These are phyloP conservation scores for Pseudocheirus occidentalis DNA, from an alignment of 2,797 vertebrate species.

Conservation along the genomic window DNA sequence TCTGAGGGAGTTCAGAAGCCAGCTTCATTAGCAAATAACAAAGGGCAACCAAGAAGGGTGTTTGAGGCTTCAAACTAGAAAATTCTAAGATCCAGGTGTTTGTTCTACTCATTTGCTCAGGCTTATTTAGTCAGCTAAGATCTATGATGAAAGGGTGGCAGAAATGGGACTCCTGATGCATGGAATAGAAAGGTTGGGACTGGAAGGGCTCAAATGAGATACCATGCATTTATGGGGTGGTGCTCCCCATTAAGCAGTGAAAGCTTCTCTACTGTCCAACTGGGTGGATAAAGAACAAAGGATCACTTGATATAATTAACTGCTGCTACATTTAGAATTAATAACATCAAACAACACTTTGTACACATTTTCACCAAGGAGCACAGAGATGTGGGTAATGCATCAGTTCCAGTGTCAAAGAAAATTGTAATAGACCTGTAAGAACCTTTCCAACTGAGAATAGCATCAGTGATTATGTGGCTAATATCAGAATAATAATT, in stretches of 20 bases:
- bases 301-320: not conserved
- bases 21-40: conserved; percentile 65
- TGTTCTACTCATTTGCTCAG: conserved; percentile 54
- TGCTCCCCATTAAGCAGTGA: not conserved
- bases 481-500: not conserved
- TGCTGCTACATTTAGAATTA: not conserved
- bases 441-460: not conserved
- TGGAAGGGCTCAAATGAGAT: not conserved
- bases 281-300: conserved; percentile 11
- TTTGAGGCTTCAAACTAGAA: conserved; percentile 39
- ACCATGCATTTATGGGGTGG: not conserved
- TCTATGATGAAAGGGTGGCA: conserved; percentile 17
- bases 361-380: not conserved
- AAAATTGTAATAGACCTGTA: not conserved
- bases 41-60: conserved; percentile 47
- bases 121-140: conserved; percentile 28
- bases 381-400: not conserved
- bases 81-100: conserved; percentile 53
- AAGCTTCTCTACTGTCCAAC: not conserved
- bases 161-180: not conserved
- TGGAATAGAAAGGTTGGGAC: not conserved
- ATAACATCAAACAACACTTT: conserved; percentile 8
- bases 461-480: too few species aligned
- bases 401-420: not conserved
- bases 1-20: conserved; percentile 27